A percentile compares a stretch with the other conserved stretches of the same genome.
Evolutionary conservation across 2,888 invertebrate genomes (phyloP).

Genomic region (Lasioglossum leucozonium): DNA sequence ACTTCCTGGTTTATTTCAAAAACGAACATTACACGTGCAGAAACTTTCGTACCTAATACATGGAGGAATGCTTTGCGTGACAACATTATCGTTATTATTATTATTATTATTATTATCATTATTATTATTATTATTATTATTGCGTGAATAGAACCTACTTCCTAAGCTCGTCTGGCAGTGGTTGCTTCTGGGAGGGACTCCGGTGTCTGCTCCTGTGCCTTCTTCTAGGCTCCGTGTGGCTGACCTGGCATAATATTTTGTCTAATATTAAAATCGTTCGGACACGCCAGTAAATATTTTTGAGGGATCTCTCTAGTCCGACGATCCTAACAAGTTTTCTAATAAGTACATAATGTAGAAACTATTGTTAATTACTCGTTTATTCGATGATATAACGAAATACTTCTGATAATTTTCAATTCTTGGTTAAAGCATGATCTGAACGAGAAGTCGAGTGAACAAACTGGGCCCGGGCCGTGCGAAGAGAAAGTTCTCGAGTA

Average conservation of each 20-base stretch:
- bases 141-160: constrained; percentile 76
- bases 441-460: no score
- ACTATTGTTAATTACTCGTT: background rate
- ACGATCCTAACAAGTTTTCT: background rate
- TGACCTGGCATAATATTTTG: constrained; percentile 56
- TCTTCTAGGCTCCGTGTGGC: constrained; percentile 79
- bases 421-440: no score
- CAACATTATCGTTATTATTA: background rate
- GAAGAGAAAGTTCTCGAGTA: background rate
- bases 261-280: background rate
- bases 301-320: background rate
- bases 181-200: constrained; percentile 83
- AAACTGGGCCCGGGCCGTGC: background rate
- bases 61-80: constrained; percentile 5
- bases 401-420: no score
- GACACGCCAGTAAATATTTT: background rate
- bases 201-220: constrained; percentile 82
- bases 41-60: constrained; percentile 2
- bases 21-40: background rate
- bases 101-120: constrained; percentile 11
- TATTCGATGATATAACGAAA: no score
- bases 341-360: background rate
- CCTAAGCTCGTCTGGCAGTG: constrained; percentile 82
- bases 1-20: background rate
- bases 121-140: constrained; percentile 2